Conservation (phyloP, 2,888 invertebrate genomes). For the Leptinotarsa haldemani region DNA sequence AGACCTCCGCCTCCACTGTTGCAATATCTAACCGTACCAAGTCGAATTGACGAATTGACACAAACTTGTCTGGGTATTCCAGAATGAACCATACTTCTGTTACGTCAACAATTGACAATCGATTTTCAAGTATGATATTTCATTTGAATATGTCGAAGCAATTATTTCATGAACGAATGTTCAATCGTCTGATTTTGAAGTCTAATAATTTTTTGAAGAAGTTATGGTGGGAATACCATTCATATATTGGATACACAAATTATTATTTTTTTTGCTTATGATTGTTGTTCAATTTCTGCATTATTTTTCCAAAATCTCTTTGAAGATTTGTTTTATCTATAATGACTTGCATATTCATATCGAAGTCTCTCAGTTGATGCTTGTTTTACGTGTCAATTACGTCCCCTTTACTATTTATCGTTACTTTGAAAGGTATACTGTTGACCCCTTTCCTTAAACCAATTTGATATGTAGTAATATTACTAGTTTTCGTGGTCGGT, state of each 20-base stretch:
- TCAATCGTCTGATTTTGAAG: constrained; percentile 25
- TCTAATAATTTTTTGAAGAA: constrained; percentile 26
- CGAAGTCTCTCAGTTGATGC: constrained; percentile 20
- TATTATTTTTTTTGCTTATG: constrained; percentile 21
- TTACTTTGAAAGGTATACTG: constrained; percentile 20
- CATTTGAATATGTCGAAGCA: constrained; percentile 23
- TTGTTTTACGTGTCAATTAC: constrained; percentile 17
- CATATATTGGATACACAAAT: constrained; percentile 22
- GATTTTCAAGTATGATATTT: constrained; percentile 10
- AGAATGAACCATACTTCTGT: constrained; percentile 23
- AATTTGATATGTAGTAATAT: constrained; percentile 13
- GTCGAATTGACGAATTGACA: constrained; percentile 18
- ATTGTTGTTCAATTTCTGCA: not conserved
- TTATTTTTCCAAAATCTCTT: constrained; percentile 11
- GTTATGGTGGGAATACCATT: constrained; percentile 21
- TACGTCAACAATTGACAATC: constrained; percentile 16
- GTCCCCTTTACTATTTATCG: constrained; percentile 12
- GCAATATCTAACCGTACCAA: constrained; percentile 19
- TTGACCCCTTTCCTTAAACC: too few relatives aligned
- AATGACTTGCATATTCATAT: constrained; percentile 23
- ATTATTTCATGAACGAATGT: constrained; percentile 25
- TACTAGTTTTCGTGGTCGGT: not conserved
- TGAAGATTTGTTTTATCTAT: constrained; percentile 23
- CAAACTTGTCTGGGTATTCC: constrained; percentile 21
- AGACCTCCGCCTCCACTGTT: too few relatives aligned